Evolutionary conservation across 2,113 vertebrate genomes (phyloP).

Genomic region (Dryoscopus gambensis): DNA sequence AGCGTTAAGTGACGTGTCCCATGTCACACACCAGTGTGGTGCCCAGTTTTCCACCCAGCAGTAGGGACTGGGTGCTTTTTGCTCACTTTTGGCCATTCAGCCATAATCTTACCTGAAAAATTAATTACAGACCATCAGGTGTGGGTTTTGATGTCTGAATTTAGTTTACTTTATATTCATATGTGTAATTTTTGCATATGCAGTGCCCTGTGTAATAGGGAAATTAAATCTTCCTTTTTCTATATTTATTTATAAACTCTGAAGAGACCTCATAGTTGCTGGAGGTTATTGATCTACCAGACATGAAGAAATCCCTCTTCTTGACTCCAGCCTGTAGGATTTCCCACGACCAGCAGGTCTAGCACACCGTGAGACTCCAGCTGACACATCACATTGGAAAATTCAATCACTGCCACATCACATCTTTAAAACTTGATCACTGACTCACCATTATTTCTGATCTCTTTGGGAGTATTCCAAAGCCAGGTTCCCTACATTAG

Average conservation of each 20-base stretch:
- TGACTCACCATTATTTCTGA: background rate
- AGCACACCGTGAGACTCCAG: background rate
- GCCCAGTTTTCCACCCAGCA: background rate
- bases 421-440: background rate
- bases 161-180: background rate
- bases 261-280: background rate
- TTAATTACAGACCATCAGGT: background rate
- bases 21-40: rapidly evolving
- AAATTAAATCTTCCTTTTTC: background rate
- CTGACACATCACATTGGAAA: background rate
- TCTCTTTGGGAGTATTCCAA: background rate
- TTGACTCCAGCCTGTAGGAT: background rate
- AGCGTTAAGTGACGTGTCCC: rapidly evolving
- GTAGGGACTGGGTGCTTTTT: background rate
- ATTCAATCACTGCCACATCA: background rate
- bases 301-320: background rate
- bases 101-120: background rate
- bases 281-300: background rate
- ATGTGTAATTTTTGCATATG: background rate
- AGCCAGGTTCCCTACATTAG: background rate
- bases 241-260: background rate
- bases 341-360: background rate
- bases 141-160: background rate
- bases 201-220: background rate
- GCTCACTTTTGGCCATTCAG: background rate